Base-by-base conservation (phyloP, 2,888 invertebrate genomes). In the Nasonovia ribisnigri region DNA sequence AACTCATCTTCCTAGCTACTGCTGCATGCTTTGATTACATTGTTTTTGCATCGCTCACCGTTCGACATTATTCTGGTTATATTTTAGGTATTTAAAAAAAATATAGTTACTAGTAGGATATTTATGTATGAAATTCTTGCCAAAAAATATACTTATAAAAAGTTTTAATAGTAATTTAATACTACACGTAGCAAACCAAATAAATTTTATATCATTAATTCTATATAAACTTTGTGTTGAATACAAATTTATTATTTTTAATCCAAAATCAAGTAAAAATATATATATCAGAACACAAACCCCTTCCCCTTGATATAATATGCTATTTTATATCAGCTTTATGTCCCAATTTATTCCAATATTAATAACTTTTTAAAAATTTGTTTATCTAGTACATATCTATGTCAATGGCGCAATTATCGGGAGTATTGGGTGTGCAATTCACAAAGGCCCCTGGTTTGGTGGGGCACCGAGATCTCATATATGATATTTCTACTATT, bases 51-150 rank as follows among this genome's bases (percentile, higher is more conserved):
- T 88, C 87, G 10, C 16, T 87, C 92, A 87, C 87, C 88, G 87
- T 92, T 92, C 88, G 51, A 88, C 92, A 43, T 91, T 86, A 92
- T 93, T 93, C 26, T 43, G 84, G 90, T 89, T 93, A 46, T 90
- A 54, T 36, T 92, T 84, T 89, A 60, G 60, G 36, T 93, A 93
- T 60, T 84, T 46, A 90, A 90, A 54, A 67, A 57, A 60, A 20
- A 20, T 77, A 36, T 93, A 54, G 13, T 88, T 11, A 90, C 3
- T 84, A 46, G 0, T 48, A 84, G 89, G 84, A 90, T 84, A 46
- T 93, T 84, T 48, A 20, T 42, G 10, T 48, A 60, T 87, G 3
- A 67, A 60, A 91, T 29, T 51, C 29, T 24, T 60, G 20, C 42
- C 2, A 42, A 8, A 43, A 26, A 42, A 26, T 60, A 86, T 36